Evolutionary conservation across 2,113 vertebrate genomes (phyloP).

Genomic region (Nymphicus hollandicus): DNA sequence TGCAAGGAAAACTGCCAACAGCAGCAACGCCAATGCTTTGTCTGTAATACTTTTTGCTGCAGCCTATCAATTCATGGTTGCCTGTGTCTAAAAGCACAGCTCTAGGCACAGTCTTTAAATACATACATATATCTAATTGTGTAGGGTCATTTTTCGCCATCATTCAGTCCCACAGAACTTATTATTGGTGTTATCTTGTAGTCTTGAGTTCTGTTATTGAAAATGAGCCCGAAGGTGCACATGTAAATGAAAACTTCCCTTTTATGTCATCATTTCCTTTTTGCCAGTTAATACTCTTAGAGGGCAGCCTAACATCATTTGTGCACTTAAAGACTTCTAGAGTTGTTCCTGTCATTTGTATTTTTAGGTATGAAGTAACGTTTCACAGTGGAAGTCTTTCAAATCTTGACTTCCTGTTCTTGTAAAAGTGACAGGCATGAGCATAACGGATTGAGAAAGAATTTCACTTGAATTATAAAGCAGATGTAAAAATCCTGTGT

Average conservation of each 20-base stretch:
- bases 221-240: not conserved
- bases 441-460: not conserved
- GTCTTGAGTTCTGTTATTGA: not conserved
- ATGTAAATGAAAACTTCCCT: not conserved
- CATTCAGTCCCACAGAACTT: not conserved
- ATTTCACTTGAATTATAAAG: not conserved
- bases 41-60: not conserved
- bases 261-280: not conserved
- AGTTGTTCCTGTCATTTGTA: not conserved
- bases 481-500: not conserved
- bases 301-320: not conserved
- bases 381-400: not conserved
- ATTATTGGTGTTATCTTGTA: too few species aligned
- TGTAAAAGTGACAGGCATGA: not conserved
- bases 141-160: not conserved
- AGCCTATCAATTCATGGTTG: not conserved
- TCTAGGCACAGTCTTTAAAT: not conserved
- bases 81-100: not conserved
- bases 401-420: not conserved
- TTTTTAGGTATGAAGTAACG: not conserved
- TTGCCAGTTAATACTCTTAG: not conserved
- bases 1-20: not conserved
- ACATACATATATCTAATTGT: not conserved
- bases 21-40: fast-evolving
- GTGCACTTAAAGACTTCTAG: not conserved